Percentiles rank a stretch among this genome's conserved stretches.
Conservation (phyloP, 2,888 invertebrate genomes). For the Archips crataeganus region DNA sequence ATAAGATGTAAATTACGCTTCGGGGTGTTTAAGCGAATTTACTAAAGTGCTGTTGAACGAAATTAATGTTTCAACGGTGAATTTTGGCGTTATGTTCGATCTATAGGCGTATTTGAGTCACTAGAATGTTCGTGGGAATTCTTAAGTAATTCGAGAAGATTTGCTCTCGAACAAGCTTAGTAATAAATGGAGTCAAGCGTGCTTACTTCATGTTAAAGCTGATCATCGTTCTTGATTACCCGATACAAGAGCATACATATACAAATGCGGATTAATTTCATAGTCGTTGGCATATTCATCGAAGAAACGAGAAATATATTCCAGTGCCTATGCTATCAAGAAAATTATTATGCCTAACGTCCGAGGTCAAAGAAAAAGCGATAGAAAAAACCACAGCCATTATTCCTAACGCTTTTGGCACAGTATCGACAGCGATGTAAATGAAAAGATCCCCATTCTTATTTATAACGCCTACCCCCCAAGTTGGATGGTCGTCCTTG, state of each 20-base stretch:
- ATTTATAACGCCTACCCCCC: conserved; percentile 36
- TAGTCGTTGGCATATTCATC: conserved; percentile 3
- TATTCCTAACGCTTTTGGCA: conserved; percentile 37
- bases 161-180: not conserved
- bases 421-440: conserved; percentile 38
- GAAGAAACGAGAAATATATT: not conserved
- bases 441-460: conserved; percentile 39
- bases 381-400: conserved; percentile 36
- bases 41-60: conserved; percentile 43
- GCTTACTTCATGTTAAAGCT: not conserved
- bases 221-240: conserved; percentile 2
- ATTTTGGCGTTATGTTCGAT: conserved; percentile 34
- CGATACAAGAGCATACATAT: not conserved
- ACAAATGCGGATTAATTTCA: conserved; percentile 14
- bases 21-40: conserved; percentile 44
- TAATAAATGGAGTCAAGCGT: conserved; percentile 4
- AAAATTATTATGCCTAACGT: conserved; percentile 17
- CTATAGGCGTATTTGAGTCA: conserved; percentile 20
- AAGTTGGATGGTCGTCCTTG: conserved; percentile 29
- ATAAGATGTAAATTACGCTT: conserved; percentile 46
- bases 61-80: conserved; percentile 42
- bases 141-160: not conserved
- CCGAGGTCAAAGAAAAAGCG: conserved; percentile 20
- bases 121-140: not conserved
- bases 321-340: conserved; percentile 9